Conservation (phyloP, 2,797 vertebrate species). For the Luscinia megarhynchos region DNA sequence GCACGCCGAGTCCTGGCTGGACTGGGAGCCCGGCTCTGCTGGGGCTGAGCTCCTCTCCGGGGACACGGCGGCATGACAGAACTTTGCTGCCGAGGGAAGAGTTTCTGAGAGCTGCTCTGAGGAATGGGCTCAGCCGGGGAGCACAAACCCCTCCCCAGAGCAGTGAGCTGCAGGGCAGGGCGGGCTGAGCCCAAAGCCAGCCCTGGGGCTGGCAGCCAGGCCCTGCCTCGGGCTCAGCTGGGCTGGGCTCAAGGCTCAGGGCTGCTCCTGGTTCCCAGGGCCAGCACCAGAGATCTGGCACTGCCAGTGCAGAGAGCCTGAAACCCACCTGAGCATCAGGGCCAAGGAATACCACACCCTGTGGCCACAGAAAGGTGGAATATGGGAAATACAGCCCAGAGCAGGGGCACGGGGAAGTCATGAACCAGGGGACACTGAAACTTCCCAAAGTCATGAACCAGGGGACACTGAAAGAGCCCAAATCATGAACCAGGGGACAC, state of each 20-base stretch:
- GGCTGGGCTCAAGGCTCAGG: neutral
- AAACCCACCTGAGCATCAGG: neutral
- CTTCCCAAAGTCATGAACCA: neutral
- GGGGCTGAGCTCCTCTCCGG: neutral
- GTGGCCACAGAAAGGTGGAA: neutral
- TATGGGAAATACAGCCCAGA: neutral
- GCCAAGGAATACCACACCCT: neutral
- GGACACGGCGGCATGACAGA: neutral
- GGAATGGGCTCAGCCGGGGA: neutral
- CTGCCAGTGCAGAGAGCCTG: neutral
- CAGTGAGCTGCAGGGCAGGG: neutral
- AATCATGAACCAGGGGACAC: no score
- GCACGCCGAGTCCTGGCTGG: no score
- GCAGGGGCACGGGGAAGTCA: neutral
- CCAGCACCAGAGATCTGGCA: neutral
- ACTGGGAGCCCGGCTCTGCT: neutral
- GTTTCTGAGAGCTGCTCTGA: constrained; percentile 23
- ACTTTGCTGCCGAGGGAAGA: constrained; percentile 22
- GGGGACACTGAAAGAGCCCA: no score
- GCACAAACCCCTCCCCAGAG: neutral
- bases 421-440: neutral
- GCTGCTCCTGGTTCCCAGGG: neutral
- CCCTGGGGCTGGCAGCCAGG: rapidly evolving
- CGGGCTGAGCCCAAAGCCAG: neutral
- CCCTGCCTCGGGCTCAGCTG: neutral